Percentiles rank a stretch among this genome's conserved stretches.
These are phyloP conservation scores for Argyresthia goedartella DNA, from an alignment of 2,888 invertebrate species.

Conservation along the genomic window DNA sequence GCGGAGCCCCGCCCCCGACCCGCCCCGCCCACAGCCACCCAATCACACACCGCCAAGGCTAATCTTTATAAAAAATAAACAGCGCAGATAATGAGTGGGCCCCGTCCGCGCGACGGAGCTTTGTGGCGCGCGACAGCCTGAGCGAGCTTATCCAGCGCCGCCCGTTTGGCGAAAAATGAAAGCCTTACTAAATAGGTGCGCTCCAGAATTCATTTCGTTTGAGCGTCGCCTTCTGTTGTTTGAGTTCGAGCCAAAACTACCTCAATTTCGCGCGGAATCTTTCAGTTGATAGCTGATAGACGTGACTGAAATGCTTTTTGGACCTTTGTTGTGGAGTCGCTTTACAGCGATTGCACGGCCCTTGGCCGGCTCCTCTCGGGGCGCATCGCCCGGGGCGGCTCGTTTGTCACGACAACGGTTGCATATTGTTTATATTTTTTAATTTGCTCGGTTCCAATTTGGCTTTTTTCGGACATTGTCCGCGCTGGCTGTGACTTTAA, in stretches of 20 bases:
- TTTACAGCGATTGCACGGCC: not conserved
- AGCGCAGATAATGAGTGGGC: conserved; percentile 63
- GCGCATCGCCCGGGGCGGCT: conserved; percentile 19
- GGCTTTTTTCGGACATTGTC: conserved; percentile 20
- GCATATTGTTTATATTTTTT: conserved; percentile 43
- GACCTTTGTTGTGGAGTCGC: not conserved
- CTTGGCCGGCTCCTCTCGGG: not conserved
- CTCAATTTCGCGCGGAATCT: not conserved
- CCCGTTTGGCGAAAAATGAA: conserved; percentile 58
- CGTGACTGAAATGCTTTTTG: conserved; percentile 2
- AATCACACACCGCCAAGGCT: conserved; percentile 59
- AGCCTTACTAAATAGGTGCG: conserved; percentile 12
- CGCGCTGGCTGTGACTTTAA: conserved; percentile 23
- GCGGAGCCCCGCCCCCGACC: conserved; percentile 15
- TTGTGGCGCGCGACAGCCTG: conserved; percentile 57
- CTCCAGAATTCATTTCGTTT: not conserved
- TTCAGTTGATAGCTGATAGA: not conserved
- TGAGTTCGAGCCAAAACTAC: conserved; percentile 2
- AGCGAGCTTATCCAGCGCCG: conserved; percentile 37
- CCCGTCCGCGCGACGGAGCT: conserved; percentile 50
- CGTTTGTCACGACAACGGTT: conserved; percentile 40
- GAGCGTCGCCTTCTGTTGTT: not conserved
- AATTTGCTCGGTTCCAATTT: conserved; percentile 20
- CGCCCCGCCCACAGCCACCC: conserved; percentile 33
- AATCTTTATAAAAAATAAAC: conserved; percentile 72